A percentile compares a stretch with the other conserved stretches of the same genome.
phyloP scores from a whole-genome alignment of 2,888 invertebrate species.

The Mesorhabditis spiculigera region DNA sequence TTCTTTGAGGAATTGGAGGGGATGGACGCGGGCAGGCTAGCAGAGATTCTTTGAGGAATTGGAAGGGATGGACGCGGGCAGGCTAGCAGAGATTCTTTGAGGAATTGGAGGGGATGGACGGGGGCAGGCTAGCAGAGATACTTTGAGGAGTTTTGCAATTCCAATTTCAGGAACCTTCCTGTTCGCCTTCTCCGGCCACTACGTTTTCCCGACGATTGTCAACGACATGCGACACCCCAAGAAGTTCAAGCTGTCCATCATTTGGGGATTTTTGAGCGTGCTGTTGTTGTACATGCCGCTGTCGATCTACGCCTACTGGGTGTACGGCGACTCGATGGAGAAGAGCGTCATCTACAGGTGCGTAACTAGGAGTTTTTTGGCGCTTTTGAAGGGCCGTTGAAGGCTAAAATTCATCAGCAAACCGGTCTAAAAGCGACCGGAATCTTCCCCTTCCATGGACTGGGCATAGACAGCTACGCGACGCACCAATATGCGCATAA shows the following conservation, averaged over 20 bases:
- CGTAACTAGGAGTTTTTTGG: not conserved
- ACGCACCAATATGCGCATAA: no score
- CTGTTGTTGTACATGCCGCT: constrained; percentile 53
- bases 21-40: no score
- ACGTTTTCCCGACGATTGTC: constrained; percentile 76
- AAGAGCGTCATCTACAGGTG: constrained; percentile 44
- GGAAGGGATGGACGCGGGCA: no score
- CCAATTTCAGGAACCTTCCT: constrained; percentile 41
- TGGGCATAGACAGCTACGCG: no score
- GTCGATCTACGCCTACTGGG: constrained; percentile 47
- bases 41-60: no score
- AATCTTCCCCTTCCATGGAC: no score
- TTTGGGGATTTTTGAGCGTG: constrained; percentile 43
- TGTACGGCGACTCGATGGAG: constrained; percentile 52
- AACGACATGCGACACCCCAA: constrained; percentile 81
- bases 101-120: no score
- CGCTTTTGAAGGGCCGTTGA: not conserved
- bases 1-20: no score
- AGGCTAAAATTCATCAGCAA: no score
- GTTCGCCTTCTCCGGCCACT: constrained; percentile 56
- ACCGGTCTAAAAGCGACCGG: no score
- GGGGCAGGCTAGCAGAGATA: no score
- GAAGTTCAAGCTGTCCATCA: constrained; percentile 73
- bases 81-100: no score
- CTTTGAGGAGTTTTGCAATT: not conserved